Percentiles rank a stretch among this genome's conserved stretches.
These are phyloP conservation scores for Holacanthus passer DNA, from an alignment of 2,113 vertebrate genomes.

Conservation along the genomic window DNA sequence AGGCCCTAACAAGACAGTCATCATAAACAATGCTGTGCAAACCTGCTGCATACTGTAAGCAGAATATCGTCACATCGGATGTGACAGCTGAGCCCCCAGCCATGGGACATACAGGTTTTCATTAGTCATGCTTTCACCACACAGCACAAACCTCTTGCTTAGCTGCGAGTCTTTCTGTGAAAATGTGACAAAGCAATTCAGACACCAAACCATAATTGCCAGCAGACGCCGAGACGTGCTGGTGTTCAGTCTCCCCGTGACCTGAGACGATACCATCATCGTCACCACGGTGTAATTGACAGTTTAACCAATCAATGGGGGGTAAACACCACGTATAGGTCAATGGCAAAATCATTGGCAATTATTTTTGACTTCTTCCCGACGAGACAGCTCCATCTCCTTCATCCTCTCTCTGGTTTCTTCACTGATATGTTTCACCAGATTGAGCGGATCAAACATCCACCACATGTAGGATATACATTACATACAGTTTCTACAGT, in stretches of 20 bases:
- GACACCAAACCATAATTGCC: neutral
- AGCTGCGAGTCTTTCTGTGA: neutral
- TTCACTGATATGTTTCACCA: neutral
- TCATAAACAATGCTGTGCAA: constrained; percentile 31
- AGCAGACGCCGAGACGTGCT: too few species aligned
- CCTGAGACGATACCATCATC: neutral
- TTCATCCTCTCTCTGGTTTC: neutral
- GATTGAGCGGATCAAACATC: neutral
- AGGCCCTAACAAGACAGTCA: constrained; percentile 37
- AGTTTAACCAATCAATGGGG: neutral
- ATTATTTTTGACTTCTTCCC: too few species aligned
- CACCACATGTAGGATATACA: neutral
- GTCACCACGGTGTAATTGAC: neutral
- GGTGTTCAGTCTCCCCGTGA: neutral
- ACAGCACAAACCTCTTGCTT: constrained; percentile 11
- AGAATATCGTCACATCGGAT: constrained; percentile 30
- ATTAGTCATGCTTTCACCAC: constrained; percentile 32
- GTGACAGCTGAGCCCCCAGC: constrained; percentile 38
- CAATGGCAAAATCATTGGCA: too few species aligned
- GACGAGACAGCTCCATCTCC: neutral
- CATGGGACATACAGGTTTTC: constrained; percentile 27
- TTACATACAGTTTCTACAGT: neutral
- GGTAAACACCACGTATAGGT: neutral
- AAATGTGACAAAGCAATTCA: constrained; percentile 21
- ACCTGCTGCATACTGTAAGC: constrained; percentile 4